phyloP scores from a whole-genome alignment of 30 jellyfish, hydroid and myxozoan species.

The Pelagia noctiluca region DNA sequence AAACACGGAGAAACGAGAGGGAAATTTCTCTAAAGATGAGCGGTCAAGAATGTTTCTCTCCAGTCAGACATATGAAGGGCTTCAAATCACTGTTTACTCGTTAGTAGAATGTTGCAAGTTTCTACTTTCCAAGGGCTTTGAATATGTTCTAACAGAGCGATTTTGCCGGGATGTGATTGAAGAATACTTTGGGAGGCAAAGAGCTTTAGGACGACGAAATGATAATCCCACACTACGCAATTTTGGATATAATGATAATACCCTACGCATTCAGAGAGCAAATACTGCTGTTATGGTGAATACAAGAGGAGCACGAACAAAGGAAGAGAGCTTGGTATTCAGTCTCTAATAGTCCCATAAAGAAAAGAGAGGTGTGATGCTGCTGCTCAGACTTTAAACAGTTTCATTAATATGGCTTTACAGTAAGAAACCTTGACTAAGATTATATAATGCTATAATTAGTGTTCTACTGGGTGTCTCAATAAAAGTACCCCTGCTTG shows the following conservation, averaged over 20 bases:
- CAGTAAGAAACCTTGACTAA: too few relatives aligned
- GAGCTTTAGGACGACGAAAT: slow-evolving; percentile 46
- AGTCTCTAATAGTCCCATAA: slow-evolving; percentile 4
- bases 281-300: slow-evolving; percentile 20
- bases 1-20: slow-evolving; percentile 36
- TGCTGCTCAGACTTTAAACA: slow-evolving; percentile 1
- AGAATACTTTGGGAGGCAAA: too few relatives aligned
- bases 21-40: slow-evolving; percentile 27
- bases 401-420: too few relatives aligned
- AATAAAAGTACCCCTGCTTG: too few relatives aligned
- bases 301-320: slow-evolving; percentile 29
- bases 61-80: slow-evolving; percentile 40
- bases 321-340: slow-evolving; percentile 14
- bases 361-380: slow-evolving; percentile 21
- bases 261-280: too few relatives aligned
- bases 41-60: slow-evolving; percentile 40
- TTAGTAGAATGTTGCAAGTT: slow-evolving; percentile 27
- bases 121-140: slow-evolving; percentile 11
- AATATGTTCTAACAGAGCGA: slow-evolving; percentile 52
- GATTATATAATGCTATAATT: too few relatives aligned
- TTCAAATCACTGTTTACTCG: slow-evolving; percentile 37
- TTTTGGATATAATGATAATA: slow-evolving; percentile 47
- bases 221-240: slow-evolving; percentile 36
- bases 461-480: too few relatives aligned
- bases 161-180: slow-evolving; percentile 57